phyloP scores from a whole-genome alignment of 2,113 vertebrate species.

The Saccopteryx bilineata region DNA sequence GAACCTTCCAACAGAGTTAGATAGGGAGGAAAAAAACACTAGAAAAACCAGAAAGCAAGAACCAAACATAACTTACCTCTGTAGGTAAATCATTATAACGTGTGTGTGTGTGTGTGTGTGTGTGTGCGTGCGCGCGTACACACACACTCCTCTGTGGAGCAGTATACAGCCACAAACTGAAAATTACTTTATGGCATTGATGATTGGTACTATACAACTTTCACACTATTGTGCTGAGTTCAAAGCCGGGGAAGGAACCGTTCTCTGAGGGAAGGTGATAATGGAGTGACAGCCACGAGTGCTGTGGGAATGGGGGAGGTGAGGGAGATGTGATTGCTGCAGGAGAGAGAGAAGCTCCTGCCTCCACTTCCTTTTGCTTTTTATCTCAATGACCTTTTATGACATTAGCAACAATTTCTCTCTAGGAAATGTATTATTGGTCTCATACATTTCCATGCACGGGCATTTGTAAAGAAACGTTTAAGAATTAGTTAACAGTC shows the following conservation, averaged over 20 bases:
- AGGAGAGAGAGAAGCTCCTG: rapidly evolving
- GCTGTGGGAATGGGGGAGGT: no score
- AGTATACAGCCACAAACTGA: background rate
- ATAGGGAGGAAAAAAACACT: background rate
- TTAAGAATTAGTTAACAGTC: background rate
- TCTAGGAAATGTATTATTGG: background rate
- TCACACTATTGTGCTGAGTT: background rate
- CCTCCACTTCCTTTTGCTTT: background rate
- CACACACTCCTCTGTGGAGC: background rate
- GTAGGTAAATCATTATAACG: background rate
- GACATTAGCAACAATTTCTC: background rate
- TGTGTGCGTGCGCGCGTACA: background rate
- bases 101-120: background rate
- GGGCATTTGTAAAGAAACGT: background rate
- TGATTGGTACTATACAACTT: background rate
- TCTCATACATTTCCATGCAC: background rate
- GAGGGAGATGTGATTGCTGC: background rate
- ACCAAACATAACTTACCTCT: background rate
- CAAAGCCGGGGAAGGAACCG: background rate
- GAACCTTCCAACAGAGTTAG: background rate
- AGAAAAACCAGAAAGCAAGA: background rate
- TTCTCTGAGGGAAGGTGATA: background rate
- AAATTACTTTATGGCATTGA: background rate
- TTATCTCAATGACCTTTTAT: background rate
- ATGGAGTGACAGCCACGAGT: background rate